Conservation (phyloP, 2,113 vertebrate species). For the Casuarius casuarius region DNA sequence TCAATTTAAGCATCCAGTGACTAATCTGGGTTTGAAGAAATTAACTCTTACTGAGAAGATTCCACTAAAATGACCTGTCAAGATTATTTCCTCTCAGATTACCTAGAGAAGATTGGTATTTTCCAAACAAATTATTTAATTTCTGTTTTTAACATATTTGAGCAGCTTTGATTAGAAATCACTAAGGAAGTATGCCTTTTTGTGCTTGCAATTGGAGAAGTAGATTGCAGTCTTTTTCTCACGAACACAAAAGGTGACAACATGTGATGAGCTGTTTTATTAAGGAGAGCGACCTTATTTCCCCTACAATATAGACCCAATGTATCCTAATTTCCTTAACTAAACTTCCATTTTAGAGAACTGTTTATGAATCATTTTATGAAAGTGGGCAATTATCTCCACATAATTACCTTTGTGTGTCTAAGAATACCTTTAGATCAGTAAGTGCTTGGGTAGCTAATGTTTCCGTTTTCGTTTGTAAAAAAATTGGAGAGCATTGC, state of each 20-base stretch:
- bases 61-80: background rate
- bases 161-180: constrained; percentile 46
- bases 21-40: background rate
- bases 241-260: background rate
- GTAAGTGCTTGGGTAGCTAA: background rate
- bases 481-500: background rate
- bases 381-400: background rate
- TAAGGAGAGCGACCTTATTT: constrained; percentile 10
- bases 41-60: background rate
- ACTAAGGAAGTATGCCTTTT: background rate
- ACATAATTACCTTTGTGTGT: background rate
- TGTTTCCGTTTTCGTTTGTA: background rate
- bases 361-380: background rate
- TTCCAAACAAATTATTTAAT: constrained; percentile 10
- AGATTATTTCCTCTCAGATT: background rate
- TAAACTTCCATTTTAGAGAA: background rate
- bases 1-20: background rate
- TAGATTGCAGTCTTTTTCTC: background rate
- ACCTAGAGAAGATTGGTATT: background rate
- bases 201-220: background rate
- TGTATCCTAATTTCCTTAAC: background rate
- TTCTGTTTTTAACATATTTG: background rate
- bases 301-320: background rate
- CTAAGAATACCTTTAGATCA: background rate
- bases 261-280: background rate